Base-by-base conservation (phyloP, 2,113 vertebrate genomes). In the Embiotoca jacksoni region DNA sequence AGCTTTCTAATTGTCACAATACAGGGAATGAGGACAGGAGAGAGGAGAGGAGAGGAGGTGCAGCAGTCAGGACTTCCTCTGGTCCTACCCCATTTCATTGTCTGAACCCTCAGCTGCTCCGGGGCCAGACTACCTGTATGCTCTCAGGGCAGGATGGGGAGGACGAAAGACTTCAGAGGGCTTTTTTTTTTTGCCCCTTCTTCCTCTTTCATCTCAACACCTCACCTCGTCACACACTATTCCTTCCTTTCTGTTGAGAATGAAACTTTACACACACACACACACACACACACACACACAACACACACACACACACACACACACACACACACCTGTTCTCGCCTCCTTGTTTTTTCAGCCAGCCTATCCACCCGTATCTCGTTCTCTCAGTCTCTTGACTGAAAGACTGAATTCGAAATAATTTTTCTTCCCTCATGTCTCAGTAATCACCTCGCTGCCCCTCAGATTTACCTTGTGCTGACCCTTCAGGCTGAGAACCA, bases 131-230 rank as follows among this genome's bases (percentile, higher is more conserved):
- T 37, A 68, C 66, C 76, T 80, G 77, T 84, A 88, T 67, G 85
- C 82, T 88, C 82, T 66, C 61, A 53, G 85, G 86, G 80, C 87
- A 82, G 56, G 55, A 82, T 66, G 68, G 81, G 79, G 23, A 80
- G 80, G 86, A 84, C 50, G 14, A 56, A 64, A 88, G 69, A 87
- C 81, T 84, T 87, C 88, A 70, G 80, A 83, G 76, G 60, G 4
- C 59, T 58, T 47, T 82, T 76, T 47, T 82, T 76, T 81, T 72
- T 55, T 33, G 49, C 46, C 78, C 58, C 62, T 82, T 71, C 68
- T 78, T 72, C 53, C 14, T 75, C 90, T 91, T 91, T 92, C 82
- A 90, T 91, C 83, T 88, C 84, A 72, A 53, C 82, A 87, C 82
- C 71, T 90, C 71, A 80, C 78, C 64, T 88, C 47, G 1, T 41